phyloP scores from a whole-genome alignment of 2,888 invertebrate genomes.

The Lasioglossum marginatum region DNA sequence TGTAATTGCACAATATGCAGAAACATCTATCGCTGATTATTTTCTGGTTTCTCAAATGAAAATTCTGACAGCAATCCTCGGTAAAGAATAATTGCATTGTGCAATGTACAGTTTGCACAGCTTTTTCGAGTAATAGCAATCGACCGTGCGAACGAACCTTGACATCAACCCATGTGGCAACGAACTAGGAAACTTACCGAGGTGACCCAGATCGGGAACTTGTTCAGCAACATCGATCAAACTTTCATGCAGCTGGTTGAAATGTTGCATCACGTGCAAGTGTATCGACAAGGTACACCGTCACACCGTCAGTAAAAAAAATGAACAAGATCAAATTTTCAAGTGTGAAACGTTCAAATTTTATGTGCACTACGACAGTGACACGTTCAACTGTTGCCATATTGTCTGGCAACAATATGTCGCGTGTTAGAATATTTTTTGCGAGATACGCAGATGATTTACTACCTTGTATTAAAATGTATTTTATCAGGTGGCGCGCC shows the following conservation, averaged over 20 bases:
- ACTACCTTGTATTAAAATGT: background rate
- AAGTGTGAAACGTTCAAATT: background rate
- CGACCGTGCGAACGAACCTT: conserved; percentile 29
- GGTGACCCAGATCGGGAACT: conserved; percentile 43
- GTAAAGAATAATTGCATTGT: background rate
- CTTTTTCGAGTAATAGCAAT: background rate
- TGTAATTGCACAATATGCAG: background rate
- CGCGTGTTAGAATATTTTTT: background rate
- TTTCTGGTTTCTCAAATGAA: background rate
- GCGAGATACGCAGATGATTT: background rate
- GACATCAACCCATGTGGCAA: conserved; percentile 38
- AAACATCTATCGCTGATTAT: background rate
- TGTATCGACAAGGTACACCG: background rate
- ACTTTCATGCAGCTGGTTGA: conserved; percentile 26
- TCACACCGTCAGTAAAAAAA: background rate
- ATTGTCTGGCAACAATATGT: background rate
- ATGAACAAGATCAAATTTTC: background rate
- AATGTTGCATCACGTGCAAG: conserved; percentile 23
- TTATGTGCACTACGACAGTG: background rate
- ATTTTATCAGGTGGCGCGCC: background rate
- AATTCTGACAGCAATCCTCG: background rate
- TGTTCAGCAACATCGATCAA: conserved; percentile 35
- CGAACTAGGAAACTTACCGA: conserved; percentile 40
- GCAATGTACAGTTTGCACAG: background rate
- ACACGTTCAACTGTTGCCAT: background rate